phyloP scores from a whole-genome alignment of 2,113 vertebrate genomes.

The Entomyzon cyanotis region DNA sequence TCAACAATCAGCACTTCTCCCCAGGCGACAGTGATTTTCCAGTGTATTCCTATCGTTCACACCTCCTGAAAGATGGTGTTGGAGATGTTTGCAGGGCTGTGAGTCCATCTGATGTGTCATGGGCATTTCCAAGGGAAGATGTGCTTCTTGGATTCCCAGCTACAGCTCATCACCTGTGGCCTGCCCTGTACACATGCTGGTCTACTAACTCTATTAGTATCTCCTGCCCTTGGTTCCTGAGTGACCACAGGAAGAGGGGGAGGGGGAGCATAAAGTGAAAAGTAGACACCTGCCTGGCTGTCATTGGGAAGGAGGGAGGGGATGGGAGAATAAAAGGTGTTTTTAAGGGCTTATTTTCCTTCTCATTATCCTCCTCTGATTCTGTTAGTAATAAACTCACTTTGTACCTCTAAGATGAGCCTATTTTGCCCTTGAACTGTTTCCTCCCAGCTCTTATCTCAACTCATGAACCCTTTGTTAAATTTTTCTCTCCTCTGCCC shows the following conservation, averaged over 20 bases:
- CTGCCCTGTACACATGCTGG: background rate
- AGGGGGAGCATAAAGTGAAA: background rate
- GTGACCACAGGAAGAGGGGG: background rate
- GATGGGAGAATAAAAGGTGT: background rate
- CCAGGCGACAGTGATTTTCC: background rate
- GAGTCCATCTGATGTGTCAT: background rate
- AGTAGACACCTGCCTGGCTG: background rate
- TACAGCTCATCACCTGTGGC: background rate
- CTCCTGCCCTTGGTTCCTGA: background rate
- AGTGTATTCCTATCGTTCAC: background rate
- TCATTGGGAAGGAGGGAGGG: background rate
- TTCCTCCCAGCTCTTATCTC: rapidly evolving
- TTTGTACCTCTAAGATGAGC: background rate
- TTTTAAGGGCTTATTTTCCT: background rate
- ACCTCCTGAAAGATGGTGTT: background rate
- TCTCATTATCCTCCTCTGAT: background rate
- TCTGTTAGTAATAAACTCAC: background rate
- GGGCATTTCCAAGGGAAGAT: background rate
- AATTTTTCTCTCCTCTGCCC: background rate
- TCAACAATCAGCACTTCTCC: background rate
- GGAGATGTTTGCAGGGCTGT: background rate
- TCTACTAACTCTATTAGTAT: background rate
- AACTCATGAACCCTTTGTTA: background rate
- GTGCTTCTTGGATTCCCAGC: background rate
- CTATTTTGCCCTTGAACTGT: background rate